A percentile compares a stretch with the other conserved stretches of the same genome.
Conservation (phyloP, 2,797 vertebrate species). For the Chelonia mydas region DNA sequence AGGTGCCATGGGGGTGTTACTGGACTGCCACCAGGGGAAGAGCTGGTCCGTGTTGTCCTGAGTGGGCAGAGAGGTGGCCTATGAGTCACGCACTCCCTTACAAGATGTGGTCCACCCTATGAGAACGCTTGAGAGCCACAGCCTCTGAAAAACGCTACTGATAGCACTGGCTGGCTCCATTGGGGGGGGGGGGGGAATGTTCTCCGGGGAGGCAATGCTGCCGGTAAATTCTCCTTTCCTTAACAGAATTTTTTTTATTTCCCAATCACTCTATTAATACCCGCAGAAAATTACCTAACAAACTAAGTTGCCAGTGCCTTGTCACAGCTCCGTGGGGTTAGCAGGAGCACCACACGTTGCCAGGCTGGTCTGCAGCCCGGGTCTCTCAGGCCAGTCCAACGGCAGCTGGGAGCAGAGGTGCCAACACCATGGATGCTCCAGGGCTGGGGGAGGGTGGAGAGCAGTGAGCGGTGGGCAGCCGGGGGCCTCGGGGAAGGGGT, state of each 20-base stretch:
- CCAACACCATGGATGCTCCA: too few relatives aligned
- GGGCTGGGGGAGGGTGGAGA: too few relatives aligned
- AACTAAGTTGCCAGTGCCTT: neutral
- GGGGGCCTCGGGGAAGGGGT: too few relatives aligned
- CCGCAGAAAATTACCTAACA: neutral
- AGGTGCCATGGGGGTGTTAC: neutral
- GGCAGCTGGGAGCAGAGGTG: neutral
- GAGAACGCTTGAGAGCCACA: neutral
- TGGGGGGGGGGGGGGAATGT: neutral
- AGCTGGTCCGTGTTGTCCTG: neutral
- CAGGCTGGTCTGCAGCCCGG: neutral
- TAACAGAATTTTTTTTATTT: neutral
- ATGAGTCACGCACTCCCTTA: accelerated
- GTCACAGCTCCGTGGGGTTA: neutral
- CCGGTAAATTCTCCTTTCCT: neutral
- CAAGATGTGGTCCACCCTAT: neutral
- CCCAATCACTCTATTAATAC: accelerated
- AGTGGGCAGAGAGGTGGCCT: accelerated
- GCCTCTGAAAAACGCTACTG: neutral
- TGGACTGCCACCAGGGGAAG: neutral
- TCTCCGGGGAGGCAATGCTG: neutral
- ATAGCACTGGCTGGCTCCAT: neutral
- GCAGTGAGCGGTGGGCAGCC: too few relatives aligned
- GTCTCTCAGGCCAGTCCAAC: neutral
- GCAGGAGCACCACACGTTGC: accelerated